Conservation (phyloP, 2,797 vertebrate species). For the Erethizon dorsatum region DNA sequence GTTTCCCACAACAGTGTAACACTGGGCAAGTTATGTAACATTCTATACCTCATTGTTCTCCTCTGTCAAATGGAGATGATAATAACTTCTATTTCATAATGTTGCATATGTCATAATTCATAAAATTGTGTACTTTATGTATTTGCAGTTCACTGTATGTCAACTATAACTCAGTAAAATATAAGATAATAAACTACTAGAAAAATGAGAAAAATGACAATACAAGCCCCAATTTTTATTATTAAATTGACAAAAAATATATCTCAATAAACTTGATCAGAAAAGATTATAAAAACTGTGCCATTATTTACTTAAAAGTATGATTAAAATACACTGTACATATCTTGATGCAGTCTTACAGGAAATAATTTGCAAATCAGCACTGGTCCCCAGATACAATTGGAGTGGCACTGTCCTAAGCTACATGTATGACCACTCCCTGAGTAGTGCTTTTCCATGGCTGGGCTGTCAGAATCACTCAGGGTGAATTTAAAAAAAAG, state of each 20-base stretch:
- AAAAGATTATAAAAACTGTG: background rate
- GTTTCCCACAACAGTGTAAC: no score
- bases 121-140: background rate
- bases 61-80: no score
- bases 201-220: conserved; percentile 27
- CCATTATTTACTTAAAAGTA: background rate
- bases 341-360: background rate
- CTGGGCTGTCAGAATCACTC: background rate
- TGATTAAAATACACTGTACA: background rate
- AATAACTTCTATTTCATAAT: background rate
- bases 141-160: background rate
- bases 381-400: background rate
- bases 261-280: background rate
- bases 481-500: background rate
- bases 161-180: background rate
- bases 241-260: background rate
- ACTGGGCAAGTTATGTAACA: background rate
- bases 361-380: background rate
- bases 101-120: background rate
- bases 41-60: background rate
- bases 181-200: background rate
- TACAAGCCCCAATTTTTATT: background rate
- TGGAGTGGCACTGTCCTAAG: background rate
- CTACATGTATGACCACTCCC: background rate
- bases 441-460: background rate